phyloP scores from a whole-genome alignment of 2,113 vertebrate genomes.

The Hydrolagus affinis region DNA sequence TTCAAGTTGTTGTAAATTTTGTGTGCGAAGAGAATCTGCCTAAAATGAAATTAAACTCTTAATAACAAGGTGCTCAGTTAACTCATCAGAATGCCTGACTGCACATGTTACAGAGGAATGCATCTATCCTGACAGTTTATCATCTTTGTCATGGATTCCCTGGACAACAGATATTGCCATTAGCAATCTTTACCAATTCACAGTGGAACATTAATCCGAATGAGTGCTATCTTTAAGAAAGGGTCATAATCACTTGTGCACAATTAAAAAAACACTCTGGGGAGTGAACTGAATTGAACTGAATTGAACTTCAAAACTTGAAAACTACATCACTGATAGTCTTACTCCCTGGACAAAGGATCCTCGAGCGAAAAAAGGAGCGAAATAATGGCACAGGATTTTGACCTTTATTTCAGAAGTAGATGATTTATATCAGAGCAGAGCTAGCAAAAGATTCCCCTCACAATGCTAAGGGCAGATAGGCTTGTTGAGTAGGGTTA shows the following conservation, averaged over 20 bases:
- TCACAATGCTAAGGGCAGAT: no score
- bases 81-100: not conserved
- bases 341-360: not conserved
- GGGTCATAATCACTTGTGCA: not conserved
- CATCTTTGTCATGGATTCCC: not conserved
- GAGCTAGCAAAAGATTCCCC: no score
- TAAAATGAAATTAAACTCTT: no score
- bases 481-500: no score
- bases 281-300: no score
- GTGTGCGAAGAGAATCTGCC: no score
- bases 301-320: no score
- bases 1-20: no score
- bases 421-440: not conserved
- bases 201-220: not conserved
- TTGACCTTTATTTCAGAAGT: not conserved
- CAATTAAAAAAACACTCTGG: not conserved
- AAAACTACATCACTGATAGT: not conserved
- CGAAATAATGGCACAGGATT: not conserved
- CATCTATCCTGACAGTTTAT: conserved; percentile 3
- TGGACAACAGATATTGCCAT: not conserved
- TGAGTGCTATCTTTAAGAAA: conserved; percentile 1
- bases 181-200: not conserved
- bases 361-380: no score
- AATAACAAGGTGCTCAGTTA: not conserved
- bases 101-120: not conserved